phyloP scores from a whole-genome alignment of 2,888 invertebrate species.

The Polyommatus icarus region DNA sequence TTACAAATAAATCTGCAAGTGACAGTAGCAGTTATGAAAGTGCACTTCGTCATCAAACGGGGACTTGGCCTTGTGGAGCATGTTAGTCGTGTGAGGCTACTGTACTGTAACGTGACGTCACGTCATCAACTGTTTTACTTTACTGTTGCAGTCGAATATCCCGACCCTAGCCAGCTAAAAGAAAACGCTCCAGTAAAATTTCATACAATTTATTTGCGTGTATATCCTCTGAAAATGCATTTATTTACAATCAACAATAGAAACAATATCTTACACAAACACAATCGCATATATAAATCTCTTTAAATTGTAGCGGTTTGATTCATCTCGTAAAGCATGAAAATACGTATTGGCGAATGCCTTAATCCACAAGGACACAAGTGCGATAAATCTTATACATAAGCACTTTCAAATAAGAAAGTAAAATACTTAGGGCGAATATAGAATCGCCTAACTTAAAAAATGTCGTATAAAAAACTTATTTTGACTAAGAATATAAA shows the following conservation, averaged over 20 bases:
- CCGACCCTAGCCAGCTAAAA: constrained; percentile 61
- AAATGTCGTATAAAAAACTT: constrained; percentile 75
- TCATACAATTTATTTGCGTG: constrained; percentile 78
- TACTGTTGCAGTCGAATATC: constrained; percentile 48
- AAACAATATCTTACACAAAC: constrained; percentile 72
- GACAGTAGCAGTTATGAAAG: constrained; percentile 78
- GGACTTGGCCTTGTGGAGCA: constrained; percentile 81
- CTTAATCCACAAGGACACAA: constrained; percentile 80
- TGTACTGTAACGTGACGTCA: constrained; percentile 68
- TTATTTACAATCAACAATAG: constrained; percentile 77
- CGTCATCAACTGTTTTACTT: constrained; percentile 78
- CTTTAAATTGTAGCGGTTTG: constrained; percentile 67
- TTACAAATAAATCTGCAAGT: constrained; percentile 77
- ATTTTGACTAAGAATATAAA: constrained; percentile 72
- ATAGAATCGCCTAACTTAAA: constrained; percentile 76
- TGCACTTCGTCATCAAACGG: constrained; percentile 76
- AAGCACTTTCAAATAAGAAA: constrained; percentile 77
- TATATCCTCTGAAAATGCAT: constrained; percentile 77
- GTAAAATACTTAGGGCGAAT: constrained; percentile 73
- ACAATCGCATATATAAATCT: constrained; percentile 60
- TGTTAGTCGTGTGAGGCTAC: constrained; percentile 79
- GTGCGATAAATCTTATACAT: constrained; percentile 74
- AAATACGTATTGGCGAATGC: constrained; percentile 70
- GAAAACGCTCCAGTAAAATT: constrained; percentile 66
- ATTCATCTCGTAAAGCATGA: constrained; percentile 70